Percentiles rank a stretch among this genome's conserved stretches.
Evolutionary conservation across 2,888 invertebrate genomes (phyloP).

Genomic region (Drosophila mulleri): DNA sequence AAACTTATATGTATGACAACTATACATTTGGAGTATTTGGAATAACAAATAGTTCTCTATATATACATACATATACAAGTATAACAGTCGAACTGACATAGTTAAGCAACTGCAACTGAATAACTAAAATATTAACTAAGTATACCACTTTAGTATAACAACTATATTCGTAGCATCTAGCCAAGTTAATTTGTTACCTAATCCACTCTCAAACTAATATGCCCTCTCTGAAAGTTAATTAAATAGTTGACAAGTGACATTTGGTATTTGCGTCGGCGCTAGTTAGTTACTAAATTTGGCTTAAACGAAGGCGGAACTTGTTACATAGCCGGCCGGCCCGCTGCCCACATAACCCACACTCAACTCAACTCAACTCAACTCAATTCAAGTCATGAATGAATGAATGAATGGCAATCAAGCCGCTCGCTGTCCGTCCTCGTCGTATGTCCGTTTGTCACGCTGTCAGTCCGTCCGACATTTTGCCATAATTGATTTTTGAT

Average conservation of each 20-base stretch:
- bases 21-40: too few species aligned
- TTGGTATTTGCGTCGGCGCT: conserved; percentile 63
- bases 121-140: not conserved
- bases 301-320: conserved; percentile 82
- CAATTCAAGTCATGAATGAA: conserved; percentile 60
- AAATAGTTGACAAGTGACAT: conserved; percentile 11
- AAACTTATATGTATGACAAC: too few species aligned
- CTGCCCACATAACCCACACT: conserved; percentile 67
- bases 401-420: conserved; percentile 68
- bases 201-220: not conserved
- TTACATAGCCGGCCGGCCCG: conserved; percentile 76
- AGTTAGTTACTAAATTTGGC: conserved; percentile 81
- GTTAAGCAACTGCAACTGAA: not conserved
- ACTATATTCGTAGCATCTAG: too few species aligned
- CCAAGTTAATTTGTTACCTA: too few species aligned
- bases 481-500: conserved; percentile 78
- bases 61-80: not conserved
- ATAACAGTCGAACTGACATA: not conserved
- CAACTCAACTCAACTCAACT: conserved; percentile 29
- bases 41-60: too few species aligned
- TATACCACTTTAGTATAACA: not conserved
- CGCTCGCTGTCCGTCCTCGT: conserved; percentile 21
- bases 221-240: not conserved
- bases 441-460: conserved; percentile 38
- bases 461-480: conserved; percentile 37